Evolutionary conservation across 2,797 vertebrate genomes (phyloP).

Genomic region (Channallabes apus): DNA sequence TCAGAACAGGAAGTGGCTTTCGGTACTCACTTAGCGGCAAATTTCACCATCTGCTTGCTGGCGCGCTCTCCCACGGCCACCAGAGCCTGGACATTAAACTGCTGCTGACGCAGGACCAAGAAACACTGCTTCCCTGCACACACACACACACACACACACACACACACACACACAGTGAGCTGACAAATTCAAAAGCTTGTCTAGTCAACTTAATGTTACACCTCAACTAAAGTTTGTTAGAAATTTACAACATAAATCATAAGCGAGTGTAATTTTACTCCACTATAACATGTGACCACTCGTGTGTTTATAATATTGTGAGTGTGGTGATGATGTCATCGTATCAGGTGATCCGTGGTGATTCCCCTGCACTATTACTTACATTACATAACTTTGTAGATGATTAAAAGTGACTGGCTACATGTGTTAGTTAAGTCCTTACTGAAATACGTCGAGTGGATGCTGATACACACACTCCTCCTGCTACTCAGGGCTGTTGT

Average conservation of each 20-base stretch:
- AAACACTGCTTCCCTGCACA: slow-evolving; percentile 93
- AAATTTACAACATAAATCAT: neutral
- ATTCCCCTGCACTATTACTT: too few relatives aligned
- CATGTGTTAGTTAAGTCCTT: neutral
- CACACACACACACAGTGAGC: neutral
- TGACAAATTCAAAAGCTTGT: neutral
- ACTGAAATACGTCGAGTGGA: too few relatives aligned
- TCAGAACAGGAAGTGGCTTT: slow-evolving; percentile 84
- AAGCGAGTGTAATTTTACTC: too few relatives aligned
- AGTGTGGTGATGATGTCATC: too few relatives aligned
- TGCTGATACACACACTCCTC: too few relatives aligned
- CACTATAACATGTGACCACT: too few relatives aligned
- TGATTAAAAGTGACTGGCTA: neutral
- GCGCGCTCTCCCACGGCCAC: slow-evolving; percentile 97
- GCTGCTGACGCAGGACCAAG: slow-evolving; percentile 97
- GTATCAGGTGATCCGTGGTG: too few relatives aligned
- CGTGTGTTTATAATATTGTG: too few relatives aligned
- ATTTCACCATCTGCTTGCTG: slow-evolving; percentile 99
- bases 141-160: too few relatives aligned
- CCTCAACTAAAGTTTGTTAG: neutral
- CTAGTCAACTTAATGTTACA: neutral
- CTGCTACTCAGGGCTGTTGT: too few relatives aligned
- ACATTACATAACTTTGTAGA: neutral
- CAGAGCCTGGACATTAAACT: slow-evolving; percentile 94
- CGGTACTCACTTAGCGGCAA: slow-evolving; percentile 97